A percentile compares a stretch with the other conserved stretches of the same genome.
phyloP scores from a whole-genome alignment of 1,140 invertebrate species.

The Brachionus rotundiformis region DNA sequence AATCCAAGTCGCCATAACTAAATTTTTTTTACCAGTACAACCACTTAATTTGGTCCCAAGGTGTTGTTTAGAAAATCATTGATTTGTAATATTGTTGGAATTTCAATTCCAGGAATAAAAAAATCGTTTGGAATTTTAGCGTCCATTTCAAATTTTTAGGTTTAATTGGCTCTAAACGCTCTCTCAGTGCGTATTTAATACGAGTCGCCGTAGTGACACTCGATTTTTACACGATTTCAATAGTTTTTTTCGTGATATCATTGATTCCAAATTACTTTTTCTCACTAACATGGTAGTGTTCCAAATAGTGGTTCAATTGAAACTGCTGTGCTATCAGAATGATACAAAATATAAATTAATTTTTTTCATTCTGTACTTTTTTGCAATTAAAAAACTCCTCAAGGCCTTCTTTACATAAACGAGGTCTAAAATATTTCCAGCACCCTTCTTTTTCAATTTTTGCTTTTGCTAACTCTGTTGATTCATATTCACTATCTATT shows the following conservation, averaged over 20 bases:
- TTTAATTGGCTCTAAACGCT: slow-evolving; percentile 4
- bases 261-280: background rate
- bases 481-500: background rate
- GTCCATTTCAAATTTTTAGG: slow-evolving; percentile 9
- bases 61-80: slow-evolving; percentile 3
- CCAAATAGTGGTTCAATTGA: background rate
- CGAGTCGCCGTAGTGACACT: slow-evolving; percentile 20
- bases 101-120: background rate
- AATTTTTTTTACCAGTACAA: background rate
- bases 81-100: slow-evolving; percentile 13
- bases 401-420: background rate
- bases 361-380: background rate
- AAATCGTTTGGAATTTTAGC: background rate
- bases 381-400: background rate
- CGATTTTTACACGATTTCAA: slow-evolving; percentile 19
- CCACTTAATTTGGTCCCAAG: background rate
- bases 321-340: background rate
- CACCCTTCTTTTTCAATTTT: background rate
- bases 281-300: background rate
- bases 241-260: slow-evolving; percentile 31
- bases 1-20: background rate
- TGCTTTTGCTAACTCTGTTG: background rate
- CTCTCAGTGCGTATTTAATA: slow-evolving; percentile 19
- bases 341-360: slow-evolving; percentile 9
- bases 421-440: background rate